Evolutionary conservation across 1,140 invertebrate genomes (phyloP).

Genomic region (Linepithema humile): DNA sequence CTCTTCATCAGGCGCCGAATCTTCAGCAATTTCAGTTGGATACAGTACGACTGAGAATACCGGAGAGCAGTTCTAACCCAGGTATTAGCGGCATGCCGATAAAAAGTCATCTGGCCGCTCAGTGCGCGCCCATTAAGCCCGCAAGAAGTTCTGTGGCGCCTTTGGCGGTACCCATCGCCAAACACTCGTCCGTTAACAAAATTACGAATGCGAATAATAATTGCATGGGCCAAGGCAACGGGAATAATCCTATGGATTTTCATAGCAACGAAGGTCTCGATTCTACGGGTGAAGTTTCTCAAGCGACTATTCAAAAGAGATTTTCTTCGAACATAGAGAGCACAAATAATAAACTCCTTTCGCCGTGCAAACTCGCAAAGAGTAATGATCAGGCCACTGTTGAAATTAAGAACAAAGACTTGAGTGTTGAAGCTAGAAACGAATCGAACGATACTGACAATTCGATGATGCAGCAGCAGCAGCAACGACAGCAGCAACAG

Average conservation of each 20-base stretch:
- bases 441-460: constrained; percentile 31
- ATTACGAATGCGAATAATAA: not conserved
- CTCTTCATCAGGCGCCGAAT: constrained; percentile 73
- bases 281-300: constrained; percentile 10
- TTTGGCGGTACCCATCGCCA: constrained; percentile 76
- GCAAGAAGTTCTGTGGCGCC: constrained; percentile 71
- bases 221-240: not conserved
- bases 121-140: constrained; percentile 77
- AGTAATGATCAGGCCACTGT: not conserved
- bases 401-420: constrained; percentile 32
- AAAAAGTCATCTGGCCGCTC: constrained; percentile 77
- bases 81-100: constrained; percentile 29
- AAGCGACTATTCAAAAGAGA: constrained; percentile 37
- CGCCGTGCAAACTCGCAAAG: not conserved
- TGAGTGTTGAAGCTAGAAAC: not conserved
- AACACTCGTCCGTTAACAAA: constrained; percentile 65
- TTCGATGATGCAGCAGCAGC: constrained; percentile 35
- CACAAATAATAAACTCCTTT: constrained; percentile 20
- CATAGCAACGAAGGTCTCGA: constrained; percentile 32
- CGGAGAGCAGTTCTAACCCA: not conserved
- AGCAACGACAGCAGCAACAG: constrained; percentile 21
- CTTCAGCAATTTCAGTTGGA: constrained; percentile 76
- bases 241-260: constrained; percentile 5
- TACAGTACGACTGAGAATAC: not conserved
- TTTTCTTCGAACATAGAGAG: constrained; percentile 24